A percentile compares a stretch with the other conserved stretches of the same genome.
phyloP scores from a whole-genome alignment of 2,888 invertebrate species.

The Invenusta paracnida region DNA sequence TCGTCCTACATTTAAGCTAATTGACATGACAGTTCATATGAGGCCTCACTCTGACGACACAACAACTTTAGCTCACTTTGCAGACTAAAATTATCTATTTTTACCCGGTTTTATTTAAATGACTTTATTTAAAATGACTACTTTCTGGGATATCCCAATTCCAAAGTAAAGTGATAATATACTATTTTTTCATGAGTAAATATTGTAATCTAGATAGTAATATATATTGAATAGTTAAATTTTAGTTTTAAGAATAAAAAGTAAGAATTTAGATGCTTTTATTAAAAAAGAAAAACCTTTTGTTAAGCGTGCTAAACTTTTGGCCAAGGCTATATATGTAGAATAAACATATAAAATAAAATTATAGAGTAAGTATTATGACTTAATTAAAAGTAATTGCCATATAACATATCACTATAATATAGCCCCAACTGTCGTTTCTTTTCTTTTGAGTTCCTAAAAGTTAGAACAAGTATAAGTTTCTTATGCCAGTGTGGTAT shows the following conservation, averaged over 20 bases:
- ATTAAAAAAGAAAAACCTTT: not conserved
- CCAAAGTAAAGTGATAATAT: constrained; percentile 13
- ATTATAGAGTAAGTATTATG: no score
- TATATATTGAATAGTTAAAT: not conserved
- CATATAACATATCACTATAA: no score
- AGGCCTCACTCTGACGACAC: not conserved
- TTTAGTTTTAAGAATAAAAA: constrained; percentile 17
- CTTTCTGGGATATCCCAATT: not conserved
- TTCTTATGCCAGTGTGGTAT: no score
- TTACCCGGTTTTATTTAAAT: not conserved
- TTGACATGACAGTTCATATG: not conserved
- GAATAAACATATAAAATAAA: no score
- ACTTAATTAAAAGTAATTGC: no score
- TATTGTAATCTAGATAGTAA: not conserved
- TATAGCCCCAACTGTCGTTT: no score
- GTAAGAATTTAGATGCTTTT: not conserved
- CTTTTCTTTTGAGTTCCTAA: no score
- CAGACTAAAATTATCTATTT: not conserved
- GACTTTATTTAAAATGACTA: not conserved
- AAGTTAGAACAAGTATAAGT: no score
- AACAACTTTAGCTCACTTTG: constrained; percentile 2
- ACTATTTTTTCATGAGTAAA: not conserved
- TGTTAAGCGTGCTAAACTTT: constrained; percentile 6
- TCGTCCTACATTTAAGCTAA: not conserved
- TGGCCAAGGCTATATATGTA: not conserved